These are phyloP conservation scores for Dolichallabes microphthalmus DNA, from an alignment of 2,113 vertebrate genomes.

Conservation along the genomic window DNA sequence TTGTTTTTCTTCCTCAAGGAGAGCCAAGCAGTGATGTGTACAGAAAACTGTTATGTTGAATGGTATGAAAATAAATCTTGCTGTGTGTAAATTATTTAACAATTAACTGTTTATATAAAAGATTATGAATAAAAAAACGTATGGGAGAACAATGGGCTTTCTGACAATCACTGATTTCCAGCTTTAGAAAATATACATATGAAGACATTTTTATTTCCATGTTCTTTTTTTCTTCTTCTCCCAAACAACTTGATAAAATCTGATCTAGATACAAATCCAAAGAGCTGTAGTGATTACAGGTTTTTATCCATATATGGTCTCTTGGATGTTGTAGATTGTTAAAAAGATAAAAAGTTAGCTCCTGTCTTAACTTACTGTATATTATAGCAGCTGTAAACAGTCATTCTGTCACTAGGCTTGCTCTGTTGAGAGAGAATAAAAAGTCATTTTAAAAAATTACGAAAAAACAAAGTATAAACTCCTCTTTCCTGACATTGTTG, in stretches of 20 bases:
- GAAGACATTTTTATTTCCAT: too few species aligned
- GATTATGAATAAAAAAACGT: conserved; percentile 90
- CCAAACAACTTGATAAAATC: not conserved
- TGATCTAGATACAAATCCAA: not conserved
- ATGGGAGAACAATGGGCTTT: conserved; percentile 65
- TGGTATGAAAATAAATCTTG: conserved; percentile 79
- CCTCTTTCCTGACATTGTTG: not conserved
- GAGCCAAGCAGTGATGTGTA: conserved; percentile 88
- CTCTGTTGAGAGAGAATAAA: not conserved
- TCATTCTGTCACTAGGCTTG: not conserved
- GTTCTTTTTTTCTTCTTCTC: not conserved
- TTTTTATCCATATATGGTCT: not conserved
- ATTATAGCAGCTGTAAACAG: not conserved
- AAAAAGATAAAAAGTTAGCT: not conserved
- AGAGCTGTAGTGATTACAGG: not conserved
- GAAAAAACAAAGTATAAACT: not conserved
- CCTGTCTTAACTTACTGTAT: not conserved
- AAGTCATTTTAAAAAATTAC: not conserved
- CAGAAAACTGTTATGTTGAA: conserved; percentile 79
- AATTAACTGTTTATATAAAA: conserved; percentile 98
- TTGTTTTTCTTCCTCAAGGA: conserved; percentile 86
- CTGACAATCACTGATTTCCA: not conserved
- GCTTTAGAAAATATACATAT: not conserved
- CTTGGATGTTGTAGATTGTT: not conserved
- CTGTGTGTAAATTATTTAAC: conserved; percentile 94